phyloP scores from a whole-genome alignment of 2,113 vertebrate species.

The Ceyx margarethae region DNA sequence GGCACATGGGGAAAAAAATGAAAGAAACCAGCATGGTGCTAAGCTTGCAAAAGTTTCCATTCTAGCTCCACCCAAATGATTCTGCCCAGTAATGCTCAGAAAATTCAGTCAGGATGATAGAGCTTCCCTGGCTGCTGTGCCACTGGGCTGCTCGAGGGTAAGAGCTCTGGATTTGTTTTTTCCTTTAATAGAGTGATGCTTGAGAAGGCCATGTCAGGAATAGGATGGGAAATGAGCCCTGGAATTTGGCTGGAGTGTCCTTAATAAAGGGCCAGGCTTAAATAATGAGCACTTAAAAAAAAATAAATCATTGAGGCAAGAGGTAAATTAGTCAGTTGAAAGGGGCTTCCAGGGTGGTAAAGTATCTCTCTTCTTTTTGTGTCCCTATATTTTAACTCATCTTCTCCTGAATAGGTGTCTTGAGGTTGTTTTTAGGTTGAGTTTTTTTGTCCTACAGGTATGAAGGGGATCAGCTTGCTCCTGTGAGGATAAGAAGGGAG shows the following conservation, averaged over 20 bases:
- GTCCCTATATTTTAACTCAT: background rate
- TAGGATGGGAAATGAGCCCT: background rate
- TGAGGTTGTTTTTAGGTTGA: background rate
- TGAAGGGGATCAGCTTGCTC: background rate
- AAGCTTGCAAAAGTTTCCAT: slow-evolving; percentile 53
- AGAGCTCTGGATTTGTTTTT: background rate
- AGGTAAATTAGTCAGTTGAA: background rate
- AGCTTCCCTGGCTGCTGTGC: background rate
- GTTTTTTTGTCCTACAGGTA: background rate
- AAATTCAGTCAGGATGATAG: background rate
- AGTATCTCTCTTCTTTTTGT: background rate
- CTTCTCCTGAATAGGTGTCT: background rate
- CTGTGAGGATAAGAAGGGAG: background rate
- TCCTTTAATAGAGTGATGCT: background rate
- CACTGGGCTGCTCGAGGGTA: background rate
- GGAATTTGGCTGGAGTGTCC: background rate
- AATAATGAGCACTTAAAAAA: background rate
- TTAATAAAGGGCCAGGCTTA: background rate
- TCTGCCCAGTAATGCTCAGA: background rate
- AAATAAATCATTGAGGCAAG: background rate
- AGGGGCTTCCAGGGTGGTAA: background rate
- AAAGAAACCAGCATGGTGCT: background rate
- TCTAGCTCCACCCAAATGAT: slow-evolving; percentile 5
- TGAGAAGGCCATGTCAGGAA: background rate
- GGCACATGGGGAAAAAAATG: background rate